Conservation (phyloP, 2,888 invertebrate genomes). For the Scaptomyza caliginosa region DNA sequence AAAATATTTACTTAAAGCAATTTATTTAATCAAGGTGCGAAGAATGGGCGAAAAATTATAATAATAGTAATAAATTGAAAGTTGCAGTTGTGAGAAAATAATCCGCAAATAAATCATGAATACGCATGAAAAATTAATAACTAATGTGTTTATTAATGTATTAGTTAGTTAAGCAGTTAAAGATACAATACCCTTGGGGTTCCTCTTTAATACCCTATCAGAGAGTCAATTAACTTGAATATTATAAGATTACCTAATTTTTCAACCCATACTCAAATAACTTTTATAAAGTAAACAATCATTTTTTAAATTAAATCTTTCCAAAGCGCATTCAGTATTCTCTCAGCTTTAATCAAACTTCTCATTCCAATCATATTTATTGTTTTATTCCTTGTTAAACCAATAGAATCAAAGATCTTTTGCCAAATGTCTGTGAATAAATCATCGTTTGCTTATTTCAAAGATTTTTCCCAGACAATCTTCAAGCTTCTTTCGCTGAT, state of each 20-base stretch:
- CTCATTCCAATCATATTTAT: not conserved
- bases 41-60: constrained; percentile 11
- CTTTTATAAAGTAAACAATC: too few species aligned
- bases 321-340: constrained; percentile 1
- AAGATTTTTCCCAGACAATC: constrained; percentile 26
- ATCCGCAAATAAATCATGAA: not conserved
- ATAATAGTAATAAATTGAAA: constrained; percentile 16
- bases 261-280: too few species aligned
- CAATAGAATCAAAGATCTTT: not conserved
- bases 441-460: constrained; percentile 15
- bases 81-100: constrained; percentile 46
- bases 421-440: constrained; percentile 24
- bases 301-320: not conserved
- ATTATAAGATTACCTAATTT: too few species aligned
- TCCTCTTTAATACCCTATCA: not conserved
- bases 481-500: constrained; percentile 7
- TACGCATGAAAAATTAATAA: not conserved
- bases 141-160: not conserved
- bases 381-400: not conserved
- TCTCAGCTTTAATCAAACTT: not conserved
- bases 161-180: constrained; percentile 10
- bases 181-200: not conserved
- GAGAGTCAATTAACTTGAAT: too few species aligned
- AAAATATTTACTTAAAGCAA: constrained; percentile 21
- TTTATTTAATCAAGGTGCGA: constrained; percentile 35